Evolutionary conservation across 2,797 vertebrate species (phyloP), one percentile per base, ranked within the genome.

Genomic region (Bovichtus diacanthus): DNA sequence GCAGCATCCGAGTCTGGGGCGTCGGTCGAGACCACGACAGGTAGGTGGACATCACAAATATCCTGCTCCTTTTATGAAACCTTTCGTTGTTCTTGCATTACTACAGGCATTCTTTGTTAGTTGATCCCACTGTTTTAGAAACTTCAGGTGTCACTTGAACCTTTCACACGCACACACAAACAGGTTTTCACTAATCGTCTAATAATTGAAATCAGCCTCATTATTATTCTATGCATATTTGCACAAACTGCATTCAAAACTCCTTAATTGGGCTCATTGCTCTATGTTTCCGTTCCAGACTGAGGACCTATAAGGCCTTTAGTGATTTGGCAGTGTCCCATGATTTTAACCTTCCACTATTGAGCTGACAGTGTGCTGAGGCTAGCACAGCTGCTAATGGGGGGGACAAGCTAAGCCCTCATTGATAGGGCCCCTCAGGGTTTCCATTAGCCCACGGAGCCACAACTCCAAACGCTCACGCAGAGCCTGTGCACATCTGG

Each of bases 1-100:
- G 96, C 86, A 98, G 97, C 96, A 99, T 99, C 91, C 94, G 96
- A 2, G 97, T 99, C 21, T 99, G 98, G 98, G 98, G 98, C 0
- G 97, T 99, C 31, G 98, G 98, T 6, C 95, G 98, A 3, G 98
- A 99, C 94, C 97, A 98, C 0, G 98, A 98, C 90, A 96, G 98
- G 98, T 99, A 89, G 95, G 84, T 94, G 93, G 31, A 46, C 25
- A 1, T 34, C 10, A 54, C 44, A 27, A 8, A 13, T 16, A 0
- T 39, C 9, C 50, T 38, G 82, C 34, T 47, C 6, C 21, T 25
- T 23, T 27, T 27, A 1, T n/a, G 1, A 49, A 49, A 49, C 27
- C 0, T 5, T 65, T 63, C 36, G 3, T 21, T 50, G 9, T 50
- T 47, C 18, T n/a, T 44, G 13, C 25, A 36, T 29, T 13, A 19